Base-by-base conservation (phyloP, 2,113 vertebrate species). In the Notiomystis cincta region DNA sequence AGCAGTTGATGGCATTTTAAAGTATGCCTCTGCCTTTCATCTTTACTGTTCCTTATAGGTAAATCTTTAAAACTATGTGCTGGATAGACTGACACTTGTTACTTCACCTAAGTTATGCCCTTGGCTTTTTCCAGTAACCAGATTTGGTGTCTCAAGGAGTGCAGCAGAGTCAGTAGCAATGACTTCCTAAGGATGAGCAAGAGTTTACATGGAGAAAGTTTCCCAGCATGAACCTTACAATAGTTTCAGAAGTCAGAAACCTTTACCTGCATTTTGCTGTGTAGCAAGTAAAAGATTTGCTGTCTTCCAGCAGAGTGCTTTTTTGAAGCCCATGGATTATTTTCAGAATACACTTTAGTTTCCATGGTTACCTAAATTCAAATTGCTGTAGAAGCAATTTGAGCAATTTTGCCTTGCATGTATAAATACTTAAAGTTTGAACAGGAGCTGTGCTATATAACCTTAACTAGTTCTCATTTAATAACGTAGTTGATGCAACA, bases 281-380 rank as follows among this genome's bases (percentile, higher is more conserved):
- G 11, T 73, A 47, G 42, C 3, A 5, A 47, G 51, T 71, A 33
- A 75, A 87, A 83, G 40, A 54, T 57, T 28, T 0, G 0, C 19
- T 3, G 6, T 93, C 56, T 92, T 86, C 54, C 60, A 88, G 71
- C 75, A 80, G 66, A 78, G 60, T 45, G 79, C 35, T 22, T 88
- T 92, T 84, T 75, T 92, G 76, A 93, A 95, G 66, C 79, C 64
- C 15, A 6, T 73, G 88, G 79, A 78, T 96, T 94, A 88, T 96
- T 97, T 96, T 95, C 90, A 96, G 93, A 83, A 90, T 85, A 92
- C 71, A 78, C 57, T 96, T 90, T 51, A n/a, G 92, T 97, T 96
- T 86, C 93, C 90, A 95, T 95, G 95, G 95, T 92, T 93, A 96
- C 95, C 84, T 94, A 95, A 88, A 95, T 91, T 83, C 1, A 28